phyloP scores from a whole-genome alignment of 2,113 vertebrate species.

The Cettia cetti region DNA sequence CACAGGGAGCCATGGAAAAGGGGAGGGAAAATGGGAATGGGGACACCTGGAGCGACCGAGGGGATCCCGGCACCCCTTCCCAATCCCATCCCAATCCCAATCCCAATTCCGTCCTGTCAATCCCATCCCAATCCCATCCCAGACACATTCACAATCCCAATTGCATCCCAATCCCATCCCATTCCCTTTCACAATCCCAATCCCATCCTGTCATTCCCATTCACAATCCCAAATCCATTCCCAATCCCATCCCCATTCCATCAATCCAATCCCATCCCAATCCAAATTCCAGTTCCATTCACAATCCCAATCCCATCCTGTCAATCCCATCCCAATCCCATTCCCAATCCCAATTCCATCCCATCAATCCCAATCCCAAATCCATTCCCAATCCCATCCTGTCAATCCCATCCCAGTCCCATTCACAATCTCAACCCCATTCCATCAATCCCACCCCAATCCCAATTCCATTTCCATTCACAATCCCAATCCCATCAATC shows the following conservation, averaged over 20 bases:
- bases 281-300: too few species aligned
- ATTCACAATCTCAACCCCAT: too few species aligned
- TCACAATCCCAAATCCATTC: background rate
- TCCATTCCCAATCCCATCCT: background rate
- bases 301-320: background rate
- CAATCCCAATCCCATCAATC: background rate
- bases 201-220: too few species aligned
- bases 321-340: background rate
- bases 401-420: background rate
- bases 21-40: background rate
- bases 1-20: background rate
- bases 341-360: too few species aligned
- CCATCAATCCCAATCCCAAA: background rate
- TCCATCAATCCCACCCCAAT: too few species aligned
- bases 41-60: rapidly evolving
- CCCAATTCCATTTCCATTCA: too few species aligned
- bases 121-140: background rate
- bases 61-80: background rate
- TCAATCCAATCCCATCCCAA: too few species aligned
- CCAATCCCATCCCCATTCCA: background rate
- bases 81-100: background rate
- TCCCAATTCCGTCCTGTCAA: too few species aligned
- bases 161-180: background rate
- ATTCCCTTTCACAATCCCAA: too few species aligned
- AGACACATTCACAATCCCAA: too few species aligned